Base-by-base conservation (phyloP, 2,888 invertebrate species). In the Troides oblongomaculatus region DNA sequence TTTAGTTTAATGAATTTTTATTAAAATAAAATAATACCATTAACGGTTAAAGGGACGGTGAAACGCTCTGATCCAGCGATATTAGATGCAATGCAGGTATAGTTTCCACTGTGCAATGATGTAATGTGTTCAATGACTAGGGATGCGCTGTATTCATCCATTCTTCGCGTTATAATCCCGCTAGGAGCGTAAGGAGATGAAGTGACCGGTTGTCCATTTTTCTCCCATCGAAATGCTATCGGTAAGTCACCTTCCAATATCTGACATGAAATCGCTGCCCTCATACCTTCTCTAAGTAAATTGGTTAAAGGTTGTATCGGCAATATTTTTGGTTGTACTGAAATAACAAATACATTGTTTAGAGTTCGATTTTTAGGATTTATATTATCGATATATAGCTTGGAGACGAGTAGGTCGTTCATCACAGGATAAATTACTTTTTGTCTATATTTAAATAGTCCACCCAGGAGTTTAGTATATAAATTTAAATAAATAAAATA, bases 211-310 rank as follows among this genome's bases (percentile, higher is more conserved):
- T 96, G 96, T 62, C 96, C 97, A 85, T 98, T 97, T 87, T 97
- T 96, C 82, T 97, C 97, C 98, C 98, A 99, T 67, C 96, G 95
- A 90, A 98, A 97, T 76, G 96, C 96, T 77, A 98, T 96, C 63
- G 98, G 98, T 78, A 97, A 94, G 92, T 98, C 98, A 30, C 98
- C 98, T 90, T 97, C 97, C 84, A 97, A 94, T 84, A 97, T 97
- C 90, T 97, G 96, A 86, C 97, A 98, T 76, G 97, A 96, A 83
- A 98, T 97, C 72, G 97, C 97, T 50, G 97, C 97, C 77, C 97
- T 93, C 95, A 97, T 96, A 70, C 97, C 97, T 90, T 97, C 97
- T 59, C 96, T 93, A 73, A 96, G 91, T 84, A 97, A 93, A 84
- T 96, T 95, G 72, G 96, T 97, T 94, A 97, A 94, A 58, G 96